Conservation (phyloP, 1,140 invertebrate species). For the Pseudomyrmex gracilis region DNA sequence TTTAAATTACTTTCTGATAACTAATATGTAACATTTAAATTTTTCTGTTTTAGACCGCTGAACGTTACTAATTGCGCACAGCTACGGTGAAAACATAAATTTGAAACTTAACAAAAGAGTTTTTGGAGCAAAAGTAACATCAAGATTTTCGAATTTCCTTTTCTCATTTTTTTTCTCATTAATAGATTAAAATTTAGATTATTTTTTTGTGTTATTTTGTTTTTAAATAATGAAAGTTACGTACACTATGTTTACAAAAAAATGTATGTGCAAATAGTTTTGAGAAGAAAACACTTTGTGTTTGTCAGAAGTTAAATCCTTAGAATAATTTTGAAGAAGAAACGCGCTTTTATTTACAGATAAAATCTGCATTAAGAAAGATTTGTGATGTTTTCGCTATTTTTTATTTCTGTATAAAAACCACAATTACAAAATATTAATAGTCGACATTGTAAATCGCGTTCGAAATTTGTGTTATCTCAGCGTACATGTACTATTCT, state of each 20-base stretch:
- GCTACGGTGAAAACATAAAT: neutral
- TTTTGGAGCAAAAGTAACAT: neutral
- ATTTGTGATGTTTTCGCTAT: neutral
- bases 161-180: neutral
- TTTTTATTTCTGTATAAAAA: conserved; percentile 9
- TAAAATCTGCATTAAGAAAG: neutral
- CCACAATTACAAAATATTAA: neutral
- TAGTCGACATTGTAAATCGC: neutral
- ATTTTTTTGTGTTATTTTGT: neutral
- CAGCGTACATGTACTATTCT: neutral
- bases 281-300: conserved; percentile 2
- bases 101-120: neutral
- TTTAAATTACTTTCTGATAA: neutral
- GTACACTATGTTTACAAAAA: conserved; percentile 3
- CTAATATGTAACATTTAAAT: too few relatives aligned
- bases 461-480: neutral
- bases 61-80: conserved; percentile 61
- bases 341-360: neutral
- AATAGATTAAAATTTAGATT: neutral
- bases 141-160: conserved; percentile 4
- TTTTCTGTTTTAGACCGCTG: conserved; percentile 70
- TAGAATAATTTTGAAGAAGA: neutral
- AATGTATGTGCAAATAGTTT: neutral
- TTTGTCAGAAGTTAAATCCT: neutral
- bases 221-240: neutral